Base-by-base conservation (phyloP, 2,113 vertebrate genomes). In the Gobiocypris rarus region DNA sequence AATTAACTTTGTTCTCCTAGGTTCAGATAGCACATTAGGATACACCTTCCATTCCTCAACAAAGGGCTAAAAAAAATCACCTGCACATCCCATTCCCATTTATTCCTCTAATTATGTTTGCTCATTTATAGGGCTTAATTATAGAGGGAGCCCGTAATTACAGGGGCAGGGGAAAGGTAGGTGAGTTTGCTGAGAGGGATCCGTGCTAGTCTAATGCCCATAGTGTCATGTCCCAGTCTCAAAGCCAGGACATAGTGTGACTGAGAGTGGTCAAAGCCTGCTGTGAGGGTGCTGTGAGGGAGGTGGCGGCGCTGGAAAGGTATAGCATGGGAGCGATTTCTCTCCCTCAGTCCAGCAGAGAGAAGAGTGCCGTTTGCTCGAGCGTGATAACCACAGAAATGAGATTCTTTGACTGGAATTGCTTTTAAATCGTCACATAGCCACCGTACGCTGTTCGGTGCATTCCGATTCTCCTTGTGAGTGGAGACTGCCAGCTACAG, bases 101-200 rank as follows among this genome's bases (percentile, higher is more conserved):
- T 93, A 90, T 89, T 91, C 84, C 88, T 84, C 90, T 94, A 95
- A 95, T 95, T 94, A 95, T 92, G 92, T 93, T 93, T 94, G 91
- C 90, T 94, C 92, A 91, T 92, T 92, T 93, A 93, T 90, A 90
- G 91, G 89, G 88, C 89, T 91, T 94, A 93, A 95, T 95, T 94
- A 95, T 92, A 88, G 88, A 84, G 89, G 87, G 86, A 91, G 89
- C 86, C 90, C 75, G 87, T 94, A 94, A 94, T 94, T 92, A 94
- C 88, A 90, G 43, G 86, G 88, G 88, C 85, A 83, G 70, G 75
- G 86, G 90, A 89, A 88, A 87, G 87, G 89, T 89, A 87, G 86
- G 84, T 87, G 89, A 91, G 91, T 89, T 89, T 90, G 80, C 52
- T 41, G 43, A 31, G 77, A 41, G 86, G 88, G 50, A 84, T 86